phyloP scores from a whole-genome alignment of 2,888 invertebrate species.

The Andrena haemorrhoa region DNA sequence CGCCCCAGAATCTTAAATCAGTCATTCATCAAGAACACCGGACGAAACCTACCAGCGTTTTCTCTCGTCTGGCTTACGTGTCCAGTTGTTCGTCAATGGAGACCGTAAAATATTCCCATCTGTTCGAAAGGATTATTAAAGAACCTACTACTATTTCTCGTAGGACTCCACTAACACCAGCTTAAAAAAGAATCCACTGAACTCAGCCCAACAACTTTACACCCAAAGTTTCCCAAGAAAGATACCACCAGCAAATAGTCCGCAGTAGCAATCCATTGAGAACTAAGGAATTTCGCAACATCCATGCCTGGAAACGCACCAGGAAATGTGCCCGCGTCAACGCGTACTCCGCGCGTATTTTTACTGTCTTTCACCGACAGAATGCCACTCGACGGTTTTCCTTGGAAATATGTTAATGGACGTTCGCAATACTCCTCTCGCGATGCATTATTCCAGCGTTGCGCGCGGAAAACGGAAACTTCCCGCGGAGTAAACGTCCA shows the following conservation, averaged over 20 bases:
- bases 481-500: neutral
- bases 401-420: slow-evolving; percentile 58
- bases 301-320: neutral
- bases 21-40: slow-evolving; percentile 55
- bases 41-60: slow-evolving; percentile 13
- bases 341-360: neutral
- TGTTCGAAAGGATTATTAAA: no score
- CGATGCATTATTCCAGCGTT: slow-evolving; percentile 25
- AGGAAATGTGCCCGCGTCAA: neutral
- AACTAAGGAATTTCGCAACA: neutral
- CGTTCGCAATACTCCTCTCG: slow-evolving; percentile 13
- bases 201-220: no score
- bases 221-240: no score
- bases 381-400: slow-evolving; percentile 36
- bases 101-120: no score
- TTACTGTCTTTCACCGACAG: slow-evolving; percentile 8
- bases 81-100: slow-evolving; percentile 7
- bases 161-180: no score
- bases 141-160: no score
- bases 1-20: slow-evolving; percentile 55
- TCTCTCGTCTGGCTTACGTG: slow-evolving; percentile 10
- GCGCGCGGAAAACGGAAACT: neutral
- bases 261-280: neutral
- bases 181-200: no score
- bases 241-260: neutral